Evolutionary conservation across 2,888 invertebrate species (phyloP), one percentile per base, ranked within the genome.

Genomic region (Sphecodes monilicornis): DNA sequence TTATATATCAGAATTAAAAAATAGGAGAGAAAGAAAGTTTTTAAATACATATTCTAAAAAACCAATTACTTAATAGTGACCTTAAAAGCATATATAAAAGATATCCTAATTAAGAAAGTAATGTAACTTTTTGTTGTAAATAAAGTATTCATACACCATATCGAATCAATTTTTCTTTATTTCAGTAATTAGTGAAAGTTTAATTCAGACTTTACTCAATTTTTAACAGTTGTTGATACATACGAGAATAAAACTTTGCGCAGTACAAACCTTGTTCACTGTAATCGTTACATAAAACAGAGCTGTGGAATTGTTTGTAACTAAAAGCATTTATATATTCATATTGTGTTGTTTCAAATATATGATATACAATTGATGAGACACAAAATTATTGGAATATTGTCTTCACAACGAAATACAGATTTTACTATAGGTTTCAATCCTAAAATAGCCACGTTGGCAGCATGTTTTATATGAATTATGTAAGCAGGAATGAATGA

Each of bases 51-150:
- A 50, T 57, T 66, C 74, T 74, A 64, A 36, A 41, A 76, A 57
- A 66, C 70, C 32, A 43, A 72, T 72, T 26, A n/a, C 22, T 13
- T 41, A 66, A 16, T 39, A 50, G 41, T 46, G 46, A 78, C 76
- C 54, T 70, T 68, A 68, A 70, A 74, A 81, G 64, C 74, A 88
- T 78, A 83, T 50, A 77, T 68, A 71, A 88, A 70, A 60, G 66
- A 80, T 76, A 85, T 74, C 80, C 46, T 79, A 80, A 32, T 18
- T 79, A 75, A 80, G 72, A 80, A 86, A 82, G 50, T 78, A 79
- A 80, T 90, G 78, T 86, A 90, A 84, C 76, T 78, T 74, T 77
- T 84, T 90, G 74, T 85, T 85, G 88, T 90, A 88, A 90, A 90
- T 89, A 90, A 90, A 90, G 76, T 80, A 85, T 88, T 84, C 83